A percentile compares a stretch with the other conserved stretches of the same genome.
Evolutionary conservation across 2,797 vertebrate genomes (phyloP).

Genomic region (Eidolon dupreanum): DNA sequence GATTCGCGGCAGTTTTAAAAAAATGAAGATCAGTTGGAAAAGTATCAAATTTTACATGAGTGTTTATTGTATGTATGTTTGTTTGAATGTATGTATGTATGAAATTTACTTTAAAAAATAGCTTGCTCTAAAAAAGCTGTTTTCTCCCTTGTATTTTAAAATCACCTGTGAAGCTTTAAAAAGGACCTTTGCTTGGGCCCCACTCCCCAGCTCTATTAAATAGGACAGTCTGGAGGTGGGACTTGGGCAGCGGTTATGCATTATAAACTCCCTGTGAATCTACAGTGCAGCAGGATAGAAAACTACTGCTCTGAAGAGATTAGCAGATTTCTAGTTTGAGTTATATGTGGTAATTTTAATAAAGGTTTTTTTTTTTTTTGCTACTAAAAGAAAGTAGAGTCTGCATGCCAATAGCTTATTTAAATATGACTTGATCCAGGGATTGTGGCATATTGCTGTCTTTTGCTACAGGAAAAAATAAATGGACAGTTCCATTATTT

Average conservation of each 20-base stretch:
- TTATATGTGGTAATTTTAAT: background rate
- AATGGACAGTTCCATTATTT: background rate
- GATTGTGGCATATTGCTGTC: background rate
- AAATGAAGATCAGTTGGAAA: background rate
- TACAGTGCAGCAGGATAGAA: background rate
- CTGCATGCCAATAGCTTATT: background rate
- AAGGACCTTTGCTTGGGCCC: background rate
- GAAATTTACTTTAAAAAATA: background rate
- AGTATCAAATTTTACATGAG: background rate
- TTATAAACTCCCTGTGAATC: background rate
- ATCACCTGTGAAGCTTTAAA: background rate
- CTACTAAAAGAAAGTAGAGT: slow-evolving; percentile 11
- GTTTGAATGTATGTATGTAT: background rate
- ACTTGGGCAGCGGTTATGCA: background rate
- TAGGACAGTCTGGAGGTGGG: background rate
- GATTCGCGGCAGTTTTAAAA: slow-evolving; percentile 5
- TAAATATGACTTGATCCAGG: background rate
- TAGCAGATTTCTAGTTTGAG: background rate
- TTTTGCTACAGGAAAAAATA: background rate
- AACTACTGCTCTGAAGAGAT: background rate
- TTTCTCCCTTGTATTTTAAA: background rate
- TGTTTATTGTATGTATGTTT: background rate
- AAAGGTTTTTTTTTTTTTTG: background rate
- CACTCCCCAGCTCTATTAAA: background rate
- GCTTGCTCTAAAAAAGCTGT: background rate